These are phyloP conservation scores for Lethrus apterus DNA, from an alignment of 1,140 invertebrate species.

Conservation along the genomic window DNA sequence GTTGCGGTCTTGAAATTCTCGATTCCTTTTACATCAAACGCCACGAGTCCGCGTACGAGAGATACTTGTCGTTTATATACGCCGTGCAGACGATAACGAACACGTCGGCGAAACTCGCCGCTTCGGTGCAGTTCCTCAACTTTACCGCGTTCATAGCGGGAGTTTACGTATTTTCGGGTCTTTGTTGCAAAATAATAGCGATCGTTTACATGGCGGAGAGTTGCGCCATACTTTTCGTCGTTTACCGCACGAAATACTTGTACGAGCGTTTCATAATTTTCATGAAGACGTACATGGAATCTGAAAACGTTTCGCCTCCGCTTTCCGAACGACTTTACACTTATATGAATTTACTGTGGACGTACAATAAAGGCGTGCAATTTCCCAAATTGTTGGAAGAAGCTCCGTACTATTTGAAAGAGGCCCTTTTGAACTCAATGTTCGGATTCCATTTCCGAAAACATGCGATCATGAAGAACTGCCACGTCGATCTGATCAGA, in stretches of 20 bases:
- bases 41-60: neutral
- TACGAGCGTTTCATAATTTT: neutral
- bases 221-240: constrained; percentile 4
- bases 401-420: constrained; percentile 22
- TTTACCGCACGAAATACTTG: neutral
- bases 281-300: constrained; percentile 3
- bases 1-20: neutral
- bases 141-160: neutral
- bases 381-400: constrained; percentile 18
- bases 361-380: constrained; percentile 10
- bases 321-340: neutral
- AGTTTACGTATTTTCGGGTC: neutral
- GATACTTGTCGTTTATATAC: neutral
- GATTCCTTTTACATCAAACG: no score
- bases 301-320: constrained; percentile 2
- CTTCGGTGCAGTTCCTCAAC: neutral
- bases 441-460: constrained; percentile 21
- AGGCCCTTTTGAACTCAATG: constrained; percentile 23
- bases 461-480: constrained; percentile 18
- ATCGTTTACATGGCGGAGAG: constrained; percentile 5
- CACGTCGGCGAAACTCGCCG: neutral
- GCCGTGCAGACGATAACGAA: neutral
- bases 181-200: neutral
- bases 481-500: constrained; percentile 20
- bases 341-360: constrained; percentile 14